Base-by-base conservation (phyloP, 2,888 invertebrate species). In the Metalampra italica region DNA sequence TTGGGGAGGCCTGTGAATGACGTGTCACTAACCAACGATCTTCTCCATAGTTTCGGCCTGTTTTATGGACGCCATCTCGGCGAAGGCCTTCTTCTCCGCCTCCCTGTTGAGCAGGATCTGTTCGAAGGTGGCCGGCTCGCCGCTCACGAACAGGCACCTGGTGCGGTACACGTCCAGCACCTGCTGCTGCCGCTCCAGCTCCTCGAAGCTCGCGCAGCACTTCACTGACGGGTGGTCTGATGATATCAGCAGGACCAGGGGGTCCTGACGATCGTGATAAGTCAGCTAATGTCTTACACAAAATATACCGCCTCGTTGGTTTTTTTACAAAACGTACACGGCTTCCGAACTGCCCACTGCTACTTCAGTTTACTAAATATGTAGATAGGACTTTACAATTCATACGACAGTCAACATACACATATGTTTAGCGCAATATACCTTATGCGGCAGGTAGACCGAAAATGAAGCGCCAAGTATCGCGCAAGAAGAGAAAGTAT, bases 1-100 rank as follows among this genome's bases (percentile, higher is more conserved):
- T n/a, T n/a, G n/a, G n/a, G n/a, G n/a, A n/a, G n/a, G n/a, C n/a
- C n/a, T n/a, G n/a, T n/a, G n/a, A n/a, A n/a, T n/a, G n/a, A 32
- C 8, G 11, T 32, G 32, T 32, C 34, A 64, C 75, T 62, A 51
- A 84, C 86, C 84, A 53, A 84, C 62, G 60, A 86, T 82, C 54
- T 90, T 90, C 53, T 90, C 88, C 73, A 90, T 70, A 44, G 90
- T 90, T 60, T 90, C 89, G 0, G 88, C 86, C 54, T 90, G 90
- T 57, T 88, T 90, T 9, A 90, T 55, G 0, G 85, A 75, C 7
- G 91, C 91, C 74, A 90, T 85, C 60, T 90, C 90, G 0, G 87
- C 81, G 49, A 90, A 91, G 0, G 89, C 84, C 42, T 84, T 87
- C 49, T 82, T 82, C 46, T 84, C 84, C 0, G 88, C 88, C 43